These are phyloP conservation scores for Anseranas semipalmata DNA, from an alignment of 2,113 vertebrate genomes.

Conservation along the genomic window DNA sequence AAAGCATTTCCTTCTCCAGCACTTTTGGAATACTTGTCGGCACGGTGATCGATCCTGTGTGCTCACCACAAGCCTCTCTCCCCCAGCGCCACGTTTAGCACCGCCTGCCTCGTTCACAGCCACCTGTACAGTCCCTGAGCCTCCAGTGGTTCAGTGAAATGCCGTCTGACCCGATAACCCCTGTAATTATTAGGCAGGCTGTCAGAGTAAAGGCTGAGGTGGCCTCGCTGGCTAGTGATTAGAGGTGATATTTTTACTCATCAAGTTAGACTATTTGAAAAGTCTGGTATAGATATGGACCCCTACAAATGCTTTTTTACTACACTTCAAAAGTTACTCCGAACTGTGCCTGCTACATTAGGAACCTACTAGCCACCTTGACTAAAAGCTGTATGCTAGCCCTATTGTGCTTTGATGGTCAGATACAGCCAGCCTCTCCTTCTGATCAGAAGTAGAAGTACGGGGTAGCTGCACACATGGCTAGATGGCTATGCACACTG, in stretches of 20 bases:
- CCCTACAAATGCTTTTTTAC: neutral
- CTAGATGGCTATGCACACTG: neutral
- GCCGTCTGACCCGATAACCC: neutral
- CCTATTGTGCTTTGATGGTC: neutral
- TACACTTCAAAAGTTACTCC: neutral
- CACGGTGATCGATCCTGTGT: neutral
- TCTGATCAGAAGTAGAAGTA: neutral
- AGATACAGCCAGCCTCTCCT: neutral
- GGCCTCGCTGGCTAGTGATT: neutral
- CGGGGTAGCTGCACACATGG: neutral
- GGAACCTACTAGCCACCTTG: neutral
- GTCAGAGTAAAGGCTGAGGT: neutral
- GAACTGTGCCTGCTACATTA: neutral
- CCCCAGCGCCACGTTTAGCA: neutral
- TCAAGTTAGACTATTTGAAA: neutral
- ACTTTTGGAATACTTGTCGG: fast-evolving
- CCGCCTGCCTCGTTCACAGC: neutral
- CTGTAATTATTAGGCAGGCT: neutral
- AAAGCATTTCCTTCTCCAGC: neutral
- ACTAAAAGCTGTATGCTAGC: neutral
- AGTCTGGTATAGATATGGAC: neutral
- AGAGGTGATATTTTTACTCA: neutral
- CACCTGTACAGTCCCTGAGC: neutral
- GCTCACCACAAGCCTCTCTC: neutral
- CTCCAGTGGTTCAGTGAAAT: neutral